Percentiles rank a stretch among this genome's conserved stretches.
phyloP scores from a whole-genome alignment of 2,797 vertebrate genomes.

The Enteromius thamalakanensis region DNA sequence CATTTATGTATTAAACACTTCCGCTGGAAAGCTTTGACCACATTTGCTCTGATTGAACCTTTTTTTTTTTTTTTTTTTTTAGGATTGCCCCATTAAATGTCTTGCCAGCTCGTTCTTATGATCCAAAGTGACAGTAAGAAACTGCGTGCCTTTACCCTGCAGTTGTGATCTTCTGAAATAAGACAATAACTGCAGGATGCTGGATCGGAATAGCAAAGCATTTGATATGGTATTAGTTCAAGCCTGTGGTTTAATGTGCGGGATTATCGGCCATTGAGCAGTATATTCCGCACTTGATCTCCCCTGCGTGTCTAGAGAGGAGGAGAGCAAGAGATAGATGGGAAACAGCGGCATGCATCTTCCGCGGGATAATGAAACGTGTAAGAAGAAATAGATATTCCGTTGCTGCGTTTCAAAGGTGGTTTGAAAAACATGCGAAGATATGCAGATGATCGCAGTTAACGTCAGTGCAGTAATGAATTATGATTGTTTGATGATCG shows the following conservation, averaged over 20 bases:
- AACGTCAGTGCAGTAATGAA: conserved; percentile 1
- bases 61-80: conserved; percentile 3
- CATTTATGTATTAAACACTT: not conserved
- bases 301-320: conserved; percentile 40
- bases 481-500: conserved; percentile 3
- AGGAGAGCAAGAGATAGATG: conserved; percentile 28
- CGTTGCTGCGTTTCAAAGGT: conserved; percentile 7
- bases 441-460: conserved; percentile 16
- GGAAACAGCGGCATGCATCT: conserved; percentile 27
- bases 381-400: conserved; percentile 34
- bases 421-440: not conserved
- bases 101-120: not conserved
- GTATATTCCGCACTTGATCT: conserved; percentile 68
- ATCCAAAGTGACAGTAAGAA: conserved; percentile 5
- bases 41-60: not conserved
- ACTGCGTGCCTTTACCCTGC: conserved; percentile 39
- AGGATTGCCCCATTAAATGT: conserved; percentile 24
- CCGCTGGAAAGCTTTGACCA: not conserved
- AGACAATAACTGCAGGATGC: conserved; percentile 48
- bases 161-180: conserved; percentile 51
- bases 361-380: conserved; percentile 47
- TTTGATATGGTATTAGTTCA: conserved; percentile 73
- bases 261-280: conserved; percentile 72
- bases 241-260: conserved; percentile 71
- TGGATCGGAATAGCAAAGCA: conserved; percentile 61